A percentile compares a stretch with the other conserved stretches of the same genome.
Conservation (phyloP, 2,888 invertebrate genomes). For the Peribatodes rhomboidaria region DNA sequence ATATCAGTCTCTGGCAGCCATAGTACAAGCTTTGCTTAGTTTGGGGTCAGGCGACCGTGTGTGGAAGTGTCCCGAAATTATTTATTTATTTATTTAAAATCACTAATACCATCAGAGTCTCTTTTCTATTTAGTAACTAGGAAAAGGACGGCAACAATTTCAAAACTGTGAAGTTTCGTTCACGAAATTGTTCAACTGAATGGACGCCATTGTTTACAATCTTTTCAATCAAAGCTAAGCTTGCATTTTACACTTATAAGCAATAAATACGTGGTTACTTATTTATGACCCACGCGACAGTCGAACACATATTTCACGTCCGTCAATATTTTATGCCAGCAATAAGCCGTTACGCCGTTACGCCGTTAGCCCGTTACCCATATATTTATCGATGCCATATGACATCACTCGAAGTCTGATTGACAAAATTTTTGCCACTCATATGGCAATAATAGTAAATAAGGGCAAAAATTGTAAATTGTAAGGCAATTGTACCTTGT, state of each 20-base stretch:
- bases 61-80: no score
- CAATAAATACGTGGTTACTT: neutral
- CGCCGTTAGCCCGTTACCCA: conserved; percentile 5
- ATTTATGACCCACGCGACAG: conserved; percentile 6
- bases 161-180: no score
- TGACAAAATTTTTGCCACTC: conserved; percentile 8
- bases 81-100: no score
- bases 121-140: no score
- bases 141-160: no score
- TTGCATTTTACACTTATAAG: neutral
- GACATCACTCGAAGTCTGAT: conserved; percentile 13
- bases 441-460: conserved; percentile 6
- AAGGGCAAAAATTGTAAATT: conserved; percentile 8
- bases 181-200: no score
- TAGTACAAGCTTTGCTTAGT: no score
- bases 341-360: conserved; percentile 14
- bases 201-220: no score
- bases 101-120: no score
- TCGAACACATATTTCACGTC: conserved; percentile 4
- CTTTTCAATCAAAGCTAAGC: no score
- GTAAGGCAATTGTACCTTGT: neutral
- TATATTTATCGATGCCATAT: conserved; percentile 11
- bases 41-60: no score
- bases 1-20: no score
- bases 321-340: conserved; percentile 9